phyloP scores from a whole-genome alignment of 2,797 vertebrate genomes.

The Hyperoplus immaculatus region DNA sequence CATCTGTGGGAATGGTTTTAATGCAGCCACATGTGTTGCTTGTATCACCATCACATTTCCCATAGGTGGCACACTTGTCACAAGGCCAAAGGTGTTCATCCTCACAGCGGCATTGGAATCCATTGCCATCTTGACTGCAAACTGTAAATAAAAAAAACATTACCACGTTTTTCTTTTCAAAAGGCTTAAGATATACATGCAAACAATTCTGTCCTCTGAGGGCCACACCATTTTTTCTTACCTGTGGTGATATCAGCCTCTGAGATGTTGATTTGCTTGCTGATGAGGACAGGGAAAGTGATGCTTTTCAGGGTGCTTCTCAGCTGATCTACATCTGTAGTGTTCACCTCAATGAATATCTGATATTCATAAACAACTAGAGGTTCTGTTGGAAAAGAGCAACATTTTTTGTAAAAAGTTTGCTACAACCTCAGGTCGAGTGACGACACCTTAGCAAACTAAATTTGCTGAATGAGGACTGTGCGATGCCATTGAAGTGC shows the following conservation, averaged over 20 bases:
- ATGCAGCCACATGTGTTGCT: conserved; percentile 75
- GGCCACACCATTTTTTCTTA: conserved; percentile 12
- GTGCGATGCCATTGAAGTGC: too few relatives aligned
- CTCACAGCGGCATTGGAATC: conserved; percentile 57
- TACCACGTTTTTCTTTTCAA: too few relatives aligned
- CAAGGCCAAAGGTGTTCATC: conserved; percentile 50
- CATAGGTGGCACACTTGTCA: conserved; percentile 58
- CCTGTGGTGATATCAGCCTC: conserved; percentile 56
- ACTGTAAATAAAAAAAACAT: conserved; percentile 26
- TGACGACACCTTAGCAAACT: too few relatives aligned
- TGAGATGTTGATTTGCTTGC: conserved; percentile 37
- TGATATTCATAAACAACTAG: conserved; percentile 45
- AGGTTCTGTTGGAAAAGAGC: conserved; percentile 10
- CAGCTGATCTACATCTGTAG: conserved; percentile 32
- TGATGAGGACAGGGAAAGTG: conserved; percentile 43
- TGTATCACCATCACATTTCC: conserved; percentile 51
- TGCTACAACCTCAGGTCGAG: background rate
- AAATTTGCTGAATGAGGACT: too few relatives aligned
- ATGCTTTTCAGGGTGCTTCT: conserved; percentile 29
- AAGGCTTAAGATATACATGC: background rate
- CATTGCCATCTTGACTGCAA: conserved; percentile 27
- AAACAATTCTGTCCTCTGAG: background rate
- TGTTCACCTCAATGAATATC: conserved; percentile 47
- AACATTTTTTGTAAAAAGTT: background rate
- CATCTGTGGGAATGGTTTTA: conserved; percentile 68